Evolutionary conservation across 2,888 invertebrate genomes (phyloP), one percentile per base, ranked within the genome.

Genomic region (Frankliniella intonsa): DNA sequence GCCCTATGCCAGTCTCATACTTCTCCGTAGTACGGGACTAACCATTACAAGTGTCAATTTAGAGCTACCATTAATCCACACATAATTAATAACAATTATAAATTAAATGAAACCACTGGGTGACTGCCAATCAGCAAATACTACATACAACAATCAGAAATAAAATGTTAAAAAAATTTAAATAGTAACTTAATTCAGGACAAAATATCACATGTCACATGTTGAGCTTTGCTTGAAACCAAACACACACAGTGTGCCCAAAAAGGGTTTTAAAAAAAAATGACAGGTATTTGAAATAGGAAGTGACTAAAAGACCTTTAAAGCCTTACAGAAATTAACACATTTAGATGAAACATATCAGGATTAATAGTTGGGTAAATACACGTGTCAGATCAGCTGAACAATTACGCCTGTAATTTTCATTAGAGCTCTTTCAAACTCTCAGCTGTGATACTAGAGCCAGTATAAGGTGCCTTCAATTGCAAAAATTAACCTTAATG

Each of bases 331-430:
- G 69, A 76, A 76, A 76, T 76, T 22, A 76, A 76, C 69, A 76
- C 69, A 76, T 76, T 76, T 76, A 76, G 69, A 76, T 76, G 69
- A 76, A 76, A 76, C 69, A 76, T 76, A 76, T 76, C 69, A 76
- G 69, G 69, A 76, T 76, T 76, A 76, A 76, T 76, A 76, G 69
- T 76, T 76, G 69, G 69, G 69, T 76, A 22, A 22, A 76, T 76
- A 76, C 69, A 25, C 69, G 69, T 76, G 69, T 76, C 69, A 76
- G 69, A 25, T 76, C 69, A 76, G 69, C 69, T 76, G 69, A 76
- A 25, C 25, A 25, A 76, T 76, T 25, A 22, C 12, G 25, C 25
- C 8, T 76, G 69, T 25, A 22, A 76, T 25, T 25, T 25, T 25
- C 69, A 76, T 76, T 25, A 25, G 69, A 76, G 25, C 69, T 11